Evolutionary conservation across 2,888 invertebrate genomes (phyloP), one percentile per base, ranked within the genome.

Genomic region (Pseudoips prasinana): DNA sequence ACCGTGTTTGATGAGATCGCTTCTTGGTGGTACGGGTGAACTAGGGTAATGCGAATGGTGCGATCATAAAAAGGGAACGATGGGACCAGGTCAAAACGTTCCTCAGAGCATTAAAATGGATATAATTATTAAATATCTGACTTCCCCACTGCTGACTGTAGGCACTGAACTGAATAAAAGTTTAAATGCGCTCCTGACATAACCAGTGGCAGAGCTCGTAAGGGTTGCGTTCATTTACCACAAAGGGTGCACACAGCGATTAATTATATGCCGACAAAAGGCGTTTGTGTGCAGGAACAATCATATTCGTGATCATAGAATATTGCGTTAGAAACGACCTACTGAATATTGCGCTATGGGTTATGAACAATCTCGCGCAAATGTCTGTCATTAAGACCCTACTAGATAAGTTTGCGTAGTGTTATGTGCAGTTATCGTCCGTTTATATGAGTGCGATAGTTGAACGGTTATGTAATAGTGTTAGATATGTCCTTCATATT

Each of bases 221-320:
- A 68, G 58, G 64, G 39, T 38, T 25, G 58, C 55, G 58, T 57
- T 66, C 60, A 59, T 61, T 60, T 62, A 64, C 51, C 56, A 69
- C 66, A 74, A 69, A 66, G 62, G 71, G 64, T 72, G 66, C 69
- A 64, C 69, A 64, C 45, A 40, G 61, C 72, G 64, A 77, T 78
- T 77, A 75, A 77, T 77, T 73, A 76, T 68, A 65, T 60, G 61
- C 58, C 68, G 60, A 73, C 75, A 74, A 75, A 75, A 73, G 47
- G 55, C 52, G 58, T 61, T 64, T 67, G 65, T 65, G 64, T 60
- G 56, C 56, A 51, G 49, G 62, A 56, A 60, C 59, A 55, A 57
- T 66, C 64, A 64, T 58, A 53, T 46, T 46, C 28, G 37, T 35
- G 42, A 53, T 55, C 54, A 41, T 46, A 40, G 25, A 33, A 14